These are phyloP conservation scores for Congeria kusceri DNA, from an alignment of 2,888 invertebrate genomes.

Conservation along the genomic window DNA sequence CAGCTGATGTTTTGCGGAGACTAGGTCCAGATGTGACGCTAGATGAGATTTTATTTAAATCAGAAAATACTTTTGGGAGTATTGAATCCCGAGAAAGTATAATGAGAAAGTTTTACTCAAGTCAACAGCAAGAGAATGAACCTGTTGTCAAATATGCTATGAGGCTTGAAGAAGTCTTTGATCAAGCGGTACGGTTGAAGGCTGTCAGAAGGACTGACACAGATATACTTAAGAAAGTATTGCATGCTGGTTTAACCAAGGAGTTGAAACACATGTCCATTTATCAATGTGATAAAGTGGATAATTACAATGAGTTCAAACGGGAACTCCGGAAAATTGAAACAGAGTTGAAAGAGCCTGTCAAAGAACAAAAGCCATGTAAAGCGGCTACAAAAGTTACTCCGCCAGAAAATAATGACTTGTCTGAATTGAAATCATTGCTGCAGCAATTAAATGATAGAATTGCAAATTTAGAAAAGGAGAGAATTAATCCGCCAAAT, in stretches of 20 bases:
- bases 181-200: background rate
- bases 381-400: conserved; percentile 13
- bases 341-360: background rate
- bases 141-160: background rate
- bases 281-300: background rate
- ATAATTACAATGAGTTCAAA: background rate
- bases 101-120: too few species aligned
- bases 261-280: background rate
- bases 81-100: background rate
- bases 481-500: too few species aligned
- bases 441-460: conserved; percentile 3
- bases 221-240: background rate
- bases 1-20: background rate
- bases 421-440: conserved; percentile 8
- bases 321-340: background rate
- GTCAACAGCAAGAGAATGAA: background rate
- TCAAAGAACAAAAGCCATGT: background rate
- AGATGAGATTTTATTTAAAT: background rate
- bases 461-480: conserved; percentile 9
- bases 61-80: background rate
- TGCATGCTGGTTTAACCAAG: background rate
- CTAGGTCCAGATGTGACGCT: background rate
- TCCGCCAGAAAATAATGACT: background rate
- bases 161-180: background rate
- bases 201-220: background rate